phyloP scores from a whole-genome alignment of 92 coral and sea anemone genomes.

The Chrysogorgia sp. region DNA sequence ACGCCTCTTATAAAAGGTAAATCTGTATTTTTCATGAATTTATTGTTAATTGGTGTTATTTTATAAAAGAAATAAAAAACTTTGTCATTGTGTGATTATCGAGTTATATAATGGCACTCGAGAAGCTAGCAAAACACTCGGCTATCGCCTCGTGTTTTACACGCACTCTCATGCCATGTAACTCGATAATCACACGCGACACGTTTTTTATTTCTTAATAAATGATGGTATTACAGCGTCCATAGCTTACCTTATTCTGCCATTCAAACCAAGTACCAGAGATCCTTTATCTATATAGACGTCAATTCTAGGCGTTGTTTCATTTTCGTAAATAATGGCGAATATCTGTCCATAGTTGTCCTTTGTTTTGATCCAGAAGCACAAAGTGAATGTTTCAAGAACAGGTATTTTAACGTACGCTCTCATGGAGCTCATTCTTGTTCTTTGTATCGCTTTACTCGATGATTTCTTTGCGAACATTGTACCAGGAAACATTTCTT shows the following conservation, averaged over 20 bases:
- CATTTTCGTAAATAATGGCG: slow-evolving; percentile 10
- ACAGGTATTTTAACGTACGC: slow-evolving; percentile 5
- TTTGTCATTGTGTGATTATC: too few relatives aligned
- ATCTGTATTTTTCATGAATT: too few relatives aligned
- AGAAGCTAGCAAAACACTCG: too few relatives aligned
- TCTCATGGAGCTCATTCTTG: not conserved
- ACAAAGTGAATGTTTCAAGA: slow-evolving; percentile 18
- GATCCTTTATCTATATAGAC: not conserved
- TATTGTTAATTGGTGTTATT: too few relatives aligned
- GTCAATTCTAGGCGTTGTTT: not conserved
- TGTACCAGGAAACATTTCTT: slow-evolving; percentile 23
- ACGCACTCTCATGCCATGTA: too few relatives aligned
- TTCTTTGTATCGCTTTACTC: not conserved
- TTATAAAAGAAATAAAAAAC: too few relatives aligned
- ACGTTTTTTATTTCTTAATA: too few relatives aligned
- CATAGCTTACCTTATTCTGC: not conserved
- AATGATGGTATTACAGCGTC: too few relatives aligned
- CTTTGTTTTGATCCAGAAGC: slow-evolving; percentile 37
- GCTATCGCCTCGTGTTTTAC: too few relatives aligned
- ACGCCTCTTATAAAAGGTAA: too few relatives aligned
- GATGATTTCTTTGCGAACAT: slow-evolving; percentile 3
- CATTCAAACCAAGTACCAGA: not conserved
- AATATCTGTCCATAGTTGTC: slow-evolving; percentile 17
- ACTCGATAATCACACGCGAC: too few relatives aligned
- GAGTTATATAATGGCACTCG: too few relatives aligned